phyloP scores from a whole-genome alignment of 2,888 invertebrate species.

The Aleiodes leptofemur region DNA sequence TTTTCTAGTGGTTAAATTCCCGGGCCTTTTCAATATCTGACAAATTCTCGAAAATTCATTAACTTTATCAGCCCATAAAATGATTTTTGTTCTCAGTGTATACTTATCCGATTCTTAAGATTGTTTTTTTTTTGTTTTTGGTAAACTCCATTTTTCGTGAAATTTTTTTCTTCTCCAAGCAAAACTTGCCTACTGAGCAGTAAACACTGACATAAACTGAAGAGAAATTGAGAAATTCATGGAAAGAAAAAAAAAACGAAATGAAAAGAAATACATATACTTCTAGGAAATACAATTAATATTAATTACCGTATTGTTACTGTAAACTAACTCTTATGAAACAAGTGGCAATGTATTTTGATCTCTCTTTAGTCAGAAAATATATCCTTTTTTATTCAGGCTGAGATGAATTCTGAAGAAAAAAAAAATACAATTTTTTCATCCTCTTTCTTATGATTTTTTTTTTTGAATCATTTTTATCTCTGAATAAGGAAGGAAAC shows the following conservation, averaged over 20 bases:
- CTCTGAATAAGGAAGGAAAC: slow-evolving; percentile 26
- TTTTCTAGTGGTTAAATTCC: no score
- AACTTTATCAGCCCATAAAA: background rate
- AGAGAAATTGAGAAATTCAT: slow-evolving; percentile 40
- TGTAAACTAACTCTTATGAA: slow-evolving; percentile 73
- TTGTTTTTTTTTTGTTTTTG: slow-evolving; percentile 24
- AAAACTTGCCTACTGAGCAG: slow-evolving; percentile 69
- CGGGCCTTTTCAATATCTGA: no score
- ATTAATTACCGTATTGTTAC: slow-evolving; percentile 74
- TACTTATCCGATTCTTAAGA: slow-evolving; percentile 19
- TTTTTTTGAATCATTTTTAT: no score
- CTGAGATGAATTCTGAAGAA: slow-evolving; percentile 62
- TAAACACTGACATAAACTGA: slow-evolving; percentile 65
- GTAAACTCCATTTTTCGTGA: slow-evolving; percentile 26
- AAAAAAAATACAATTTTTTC: slow-evolving; percentile 33
- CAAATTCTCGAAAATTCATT: background rate
- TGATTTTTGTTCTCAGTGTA: background rate
- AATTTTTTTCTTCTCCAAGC: slow-evolving; percentile 40
- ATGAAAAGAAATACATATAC: slow-evolving; percentile 53
- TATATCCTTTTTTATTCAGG: slow-evolving; percentile 75
- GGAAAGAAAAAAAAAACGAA: slow-evolving; percentile 45
- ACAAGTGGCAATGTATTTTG: slow-evolving; percentile 83
- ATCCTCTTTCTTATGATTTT: no score
- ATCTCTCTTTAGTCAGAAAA: slow-evolving; percentile 85
- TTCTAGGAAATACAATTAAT: slow-evolving; percentile 61